These are phyloP conservation scores for Battus philenor DNA, from an alignment of 1,140 invertebrate genomes.

Conservation along the genomic window DNA sequence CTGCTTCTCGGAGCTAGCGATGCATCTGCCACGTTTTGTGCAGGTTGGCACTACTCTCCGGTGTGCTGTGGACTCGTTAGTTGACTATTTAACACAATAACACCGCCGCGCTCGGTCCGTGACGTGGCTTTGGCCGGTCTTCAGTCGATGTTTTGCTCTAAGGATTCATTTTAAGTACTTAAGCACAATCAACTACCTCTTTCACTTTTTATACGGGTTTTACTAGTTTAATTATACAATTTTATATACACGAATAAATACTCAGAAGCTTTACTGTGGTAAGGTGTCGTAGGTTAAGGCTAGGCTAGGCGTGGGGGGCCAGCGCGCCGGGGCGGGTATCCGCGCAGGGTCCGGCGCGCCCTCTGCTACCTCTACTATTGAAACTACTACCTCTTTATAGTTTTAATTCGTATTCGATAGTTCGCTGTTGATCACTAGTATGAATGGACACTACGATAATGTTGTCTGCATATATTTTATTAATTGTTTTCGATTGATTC, in stretches of 20 bases:
- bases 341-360: slow-evolving; percentile 67
- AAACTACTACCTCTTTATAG: slow-evolving; percentile 73
- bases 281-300: slow-evolving; percentile 57
- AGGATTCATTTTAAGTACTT: slow-evolving; percentile 70
- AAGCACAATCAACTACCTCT: slow-evolving; percentile 73
- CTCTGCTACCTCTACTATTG: slow-evolving; percentile 54
- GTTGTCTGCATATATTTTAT: slow-evolving; percentile 73
- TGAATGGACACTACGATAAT: slow-evolving; percentile 63
- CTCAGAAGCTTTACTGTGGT: slow-evolving; percentile 75
- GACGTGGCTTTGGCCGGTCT: no score
- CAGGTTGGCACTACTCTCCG: no score
- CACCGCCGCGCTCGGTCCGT: no score
- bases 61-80: no score
- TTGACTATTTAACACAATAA: no score
- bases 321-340: slow-evolving; percentile 57
- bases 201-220: slow-evolving; percentile 74
- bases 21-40: no score
- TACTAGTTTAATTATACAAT: slow-evolving; percentile 75
- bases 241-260: slow-evolving; percentile 73
- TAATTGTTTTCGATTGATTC: slow-evolving; percentile 64
- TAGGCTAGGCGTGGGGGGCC: slow-evolving; percentile 48
- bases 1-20: no score
- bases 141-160: slow-evolving; percentile 56
- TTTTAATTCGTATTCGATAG: slow-evolving; percentile 60
- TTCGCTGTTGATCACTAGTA: slow-evolving; percentile 61